Conservation (phyloP, 2,113 vertebrate species). For the Gadus macrocephalus region DNA sequence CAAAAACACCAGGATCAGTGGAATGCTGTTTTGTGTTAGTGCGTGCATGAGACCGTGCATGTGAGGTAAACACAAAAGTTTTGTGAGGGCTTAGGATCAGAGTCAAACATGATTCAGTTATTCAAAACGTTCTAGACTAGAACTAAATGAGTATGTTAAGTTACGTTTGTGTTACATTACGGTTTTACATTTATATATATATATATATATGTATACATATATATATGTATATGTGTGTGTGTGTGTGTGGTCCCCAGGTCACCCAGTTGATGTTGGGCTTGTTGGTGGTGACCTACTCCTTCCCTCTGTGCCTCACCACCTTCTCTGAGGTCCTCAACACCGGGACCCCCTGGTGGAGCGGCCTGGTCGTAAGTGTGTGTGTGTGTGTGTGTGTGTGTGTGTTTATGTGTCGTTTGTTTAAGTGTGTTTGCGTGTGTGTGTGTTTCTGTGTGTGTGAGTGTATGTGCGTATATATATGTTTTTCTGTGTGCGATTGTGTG, state of each 20-base stretch:
- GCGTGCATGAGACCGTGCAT: background rate
- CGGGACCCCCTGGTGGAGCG: constrained; percentile 72
- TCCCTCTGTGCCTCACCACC: constrained; percentile 57
- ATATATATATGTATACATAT: too few relatives aligned
- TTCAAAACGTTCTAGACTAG: too few relatives aligned
- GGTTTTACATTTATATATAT: too few relatives aligned
- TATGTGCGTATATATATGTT: background rate
- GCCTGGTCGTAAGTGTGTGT: constrained; percentile 48
- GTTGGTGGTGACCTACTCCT: constrained; percentile 67
- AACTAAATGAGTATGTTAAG: background rate
- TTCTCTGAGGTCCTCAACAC: constrained; percentile 54
- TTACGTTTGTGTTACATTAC: too few relatives aligned
- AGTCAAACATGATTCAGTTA: too few relatives aligned
- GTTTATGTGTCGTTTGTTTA: background rate
- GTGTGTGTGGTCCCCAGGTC: constrained; percentile 51
- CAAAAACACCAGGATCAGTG: constrained; percentile 38
- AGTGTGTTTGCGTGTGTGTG: background rate
- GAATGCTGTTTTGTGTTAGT: constrained; percentile 37
- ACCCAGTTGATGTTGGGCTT: constrained; percentile 70
- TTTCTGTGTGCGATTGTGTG: too few relatives aligned
- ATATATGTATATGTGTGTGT: background rate
- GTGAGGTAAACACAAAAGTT: background rate
- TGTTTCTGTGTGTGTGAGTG: too few relatives aligned
- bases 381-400: background rate
- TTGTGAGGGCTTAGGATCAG: too few relatives aligned